phyloP scores from a whole-genome alignment of 2,888 invertebrate genomes.

The Schrankia costaestrigalis region DNA sequence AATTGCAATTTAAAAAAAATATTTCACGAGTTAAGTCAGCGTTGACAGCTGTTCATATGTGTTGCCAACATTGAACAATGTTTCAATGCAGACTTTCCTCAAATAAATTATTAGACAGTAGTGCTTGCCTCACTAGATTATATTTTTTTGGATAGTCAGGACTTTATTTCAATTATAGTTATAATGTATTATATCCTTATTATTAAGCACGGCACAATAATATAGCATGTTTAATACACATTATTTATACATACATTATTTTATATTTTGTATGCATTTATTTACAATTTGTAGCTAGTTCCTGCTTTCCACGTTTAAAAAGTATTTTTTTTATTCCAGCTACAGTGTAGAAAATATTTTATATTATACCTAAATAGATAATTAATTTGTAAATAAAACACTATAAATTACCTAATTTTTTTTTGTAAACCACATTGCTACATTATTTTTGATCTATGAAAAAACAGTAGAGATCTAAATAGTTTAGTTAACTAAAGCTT shows the following conservation, averaged over 20 bases:
- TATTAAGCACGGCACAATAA: slow-evolving; percentile 37
- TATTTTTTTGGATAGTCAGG: slow-evolving; percentile 27
- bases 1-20: slow-evolving; percentile 32
- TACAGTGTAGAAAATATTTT: no score
- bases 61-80: slow-evolving; percentile 17
- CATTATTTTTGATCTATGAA: no score
- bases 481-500: no score
- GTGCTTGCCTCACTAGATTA: slow-evolving; percentile 49
- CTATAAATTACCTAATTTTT: no score
- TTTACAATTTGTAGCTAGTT: slow-evolving; percentile 9
- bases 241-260: slow-evolving; percentile 10
- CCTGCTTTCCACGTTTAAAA: no score
- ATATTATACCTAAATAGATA: no score
- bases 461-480: no score
- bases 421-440: no score
- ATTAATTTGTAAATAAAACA: no score
- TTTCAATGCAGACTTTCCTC: slow-evolving; percentile 39
- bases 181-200: slow-evolving; percentile 31
- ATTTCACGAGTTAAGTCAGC: slow-evolving; percentile 44
- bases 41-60: slow-evolving; percentile 21
- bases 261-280: slow-evolving; percentile 17
- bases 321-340: no score
- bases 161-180: slow-evolving; percentile 19
- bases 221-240: slow-evolving; percentile 29
- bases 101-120: slow-evolving; percentile 39